Base-by-base conservation (phyloP, 1,140 invertebrate genomes). In the Coenobita brevimanus region DNA sequence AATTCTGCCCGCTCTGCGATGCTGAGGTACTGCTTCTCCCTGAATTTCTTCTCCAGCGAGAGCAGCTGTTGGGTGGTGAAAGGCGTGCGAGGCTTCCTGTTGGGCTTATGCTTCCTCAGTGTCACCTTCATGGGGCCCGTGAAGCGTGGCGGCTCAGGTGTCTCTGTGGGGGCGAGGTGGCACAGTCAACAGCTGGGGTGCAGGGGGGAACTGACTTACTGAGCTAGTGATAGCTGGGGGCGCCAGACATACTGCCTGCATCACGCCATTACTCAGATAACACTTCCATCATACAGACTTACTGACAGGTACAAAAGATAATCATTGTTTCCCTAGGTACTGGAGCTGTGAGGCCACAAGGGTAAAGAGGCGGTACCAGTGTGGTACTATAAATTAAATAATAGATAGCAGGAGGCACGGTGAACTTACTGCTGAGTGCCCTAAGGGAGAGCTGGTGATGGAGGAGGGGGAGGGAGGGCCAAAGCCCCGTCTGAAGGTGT, bases 11-110 rank as follows among this genome's bases (percentile, higher is more conserved):
- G 41, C 75, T 87, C 85, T 43, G 85, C 85, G 85, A 87, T 87
- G 64, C 85, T 87, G 41, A 87, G 85, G 85, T 87, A 87, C 78
- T 87, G 85, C 85, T 87, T 87, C 85, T 87, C 85, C 0, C 85
- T 75, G 76, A 87, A 87, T 62, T 87, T 87, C 76, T 87, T 87
- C 84, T 87, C 84, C 60, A 87, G 84, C 27, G 84, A 21, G 10
- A 87, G 84, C 3, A 87, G 84, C 62, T 87, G 84, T 62, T 87
- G 84, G 54, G 84, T 87, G 75, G 84, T 87, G 76, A 87, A 87
- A 76, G 84, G 84, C 43, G 84, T 87, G 38, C 84, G 62, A 8
- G 84, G 84, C 76, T 87, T 87, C 57, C 84, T 27, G 84, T 87
- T 87, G 43, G 84, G 84, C 84, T 87, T 87, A 62, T 87, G 84